These are phyloP conservation scores for Loris lydekkerianus DNA, from an alignment of 2,797 vertebrate species.

Conservation along the genomic window DNA sequence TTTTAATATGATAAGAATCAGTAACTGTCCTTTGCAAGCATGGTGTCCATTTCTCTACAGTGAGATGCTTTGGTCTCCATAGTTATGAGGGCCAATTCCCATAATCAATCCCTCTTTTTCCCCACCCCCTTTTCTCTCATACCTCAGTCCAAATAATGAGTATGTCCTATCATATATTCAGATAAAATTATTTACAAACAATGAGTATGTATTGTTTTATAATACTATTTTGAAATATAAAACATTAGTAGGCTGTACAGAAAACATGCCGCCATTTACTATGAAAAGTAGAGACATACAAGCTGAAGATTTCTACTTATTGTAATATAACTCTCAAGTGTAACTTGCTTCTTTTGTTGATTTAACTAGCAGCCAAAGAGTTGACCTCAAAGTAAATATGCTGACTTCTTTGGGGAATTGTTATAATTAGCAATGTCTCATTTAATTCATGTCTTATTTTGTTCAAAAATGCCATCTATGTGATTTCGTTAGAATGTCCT, in stretches of 20 bases:
- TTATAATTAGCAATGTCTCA: conserved; percentile 79
- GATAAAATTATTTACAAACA: too few relatives aligned
- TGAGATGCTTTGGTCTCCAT: too few relatives aligned
- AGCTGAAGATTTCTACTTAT: not conserved
- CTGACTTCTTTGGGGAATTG: conserved; percentile 82
- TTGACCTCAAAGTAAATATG: conserved; percentile 80
- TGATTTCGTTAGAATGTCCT: conserved; percentile 81
- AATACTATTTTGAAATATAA: not conserved
- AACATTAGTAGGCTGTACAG: not conserved
- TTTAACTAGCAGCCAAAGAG: conserved; percentile 83
- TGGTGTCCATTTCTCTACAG: too few relatives aligned
- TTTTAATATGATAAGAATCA: too few relatives aligned
- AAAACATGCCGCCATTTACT: too few relatives aligned
- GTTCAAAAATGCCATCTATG: conserved; percentile 83
- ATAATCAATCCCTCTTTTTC: too few relatives aligned
- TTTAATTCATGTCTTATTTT: conserved; percentile 82
- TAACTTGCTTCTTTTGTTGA: conserved; percentile 74
- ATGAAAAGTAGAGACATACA: too few relatives aligned
- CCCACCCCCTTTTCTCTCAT: too few relatives aligned
- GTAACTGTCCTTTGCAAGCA: too few relatives aligned
- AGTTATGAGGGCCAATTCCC: too few relatives aligned
- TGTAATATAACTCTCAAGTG: not conserved
- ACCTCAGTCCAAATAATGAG: too few relatives aligned
- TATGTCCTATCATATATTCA: too few relatives aligned
- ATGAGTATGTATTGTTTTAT: not conserved